These are phyloP conservation scores for Amphipyra tragopoginis DNA, from an alignment of 2,888 invertebrate species.

Conservation along the genomic window DNA sequence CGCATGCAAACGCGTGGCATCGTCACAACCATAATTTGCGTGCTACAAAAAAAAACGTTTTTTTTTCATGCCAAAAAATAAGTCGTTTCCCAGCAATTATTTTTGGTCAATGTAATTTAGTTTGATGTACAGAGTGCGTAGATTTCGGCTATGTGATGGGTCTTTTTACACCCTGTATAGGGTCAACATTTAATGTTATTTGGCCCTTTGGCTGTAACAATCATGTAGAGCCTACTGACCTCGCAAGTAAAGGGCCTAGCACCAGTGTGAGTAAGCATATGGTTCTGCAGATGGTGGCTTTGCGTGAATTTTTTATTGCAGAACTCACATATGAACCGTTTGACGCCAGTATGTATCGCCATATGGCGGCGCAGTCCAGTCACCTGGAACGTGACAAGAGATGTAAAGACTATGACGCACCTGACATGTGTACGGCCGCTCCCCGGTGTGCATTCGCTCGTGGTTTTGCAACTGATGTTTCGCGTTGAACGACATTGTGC, in stretches of 20 bases:
- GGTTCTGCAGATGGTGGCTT: conserved; percentile 77
- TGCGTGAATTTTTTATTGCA: conserved; percentile 77
- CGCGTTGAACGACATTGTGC: conserved; percentile 88
- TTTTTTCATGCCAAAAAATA: too few species aligned
- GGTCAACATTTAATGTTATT: not conserved
- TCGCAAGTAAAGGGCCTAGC: conserved; percentile 76
- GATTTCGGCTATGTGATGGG: too few species aligned
- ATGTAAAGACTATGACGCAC: conserved; percentile 66
- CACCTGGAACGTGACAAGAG: conserved; percentile 70
- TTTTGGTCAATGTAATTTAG: too few species aligned
- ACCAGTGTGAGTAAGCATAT: conserved; percentile 77
- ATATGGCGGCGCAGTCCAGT: conserved; percentile 75
- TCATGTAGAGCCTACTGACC: conserved; percentile 70
- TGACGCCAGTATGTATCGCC: conserved; percentile 76
- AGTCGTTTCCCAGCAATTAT: too few species aligned
- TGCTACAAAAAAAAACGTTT: too few species aligned
- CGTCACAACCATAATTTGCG: too few species aligned
- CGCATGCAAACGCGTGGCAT: too few species aligned
- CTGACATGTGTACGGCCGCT: conserved; percentile 86
- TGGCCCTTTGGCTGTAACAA: conserved; percentile 25
- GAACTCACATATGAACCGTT: conserved; percentile 72
- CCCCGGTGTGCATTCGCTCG: conserved; percentile 88
- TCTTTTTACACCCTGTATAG: too few species aligned
- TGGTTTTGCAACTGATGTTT: conserved; percentile 89
- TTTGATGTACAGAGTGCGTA: too few species aligned